A percentile compares a stretch with the other conserved stretches of the same genome.
phyloP scores from a whole-genome alignment of 2,888 invertebrate species.

The Pantelozetes paolii region DNA sequence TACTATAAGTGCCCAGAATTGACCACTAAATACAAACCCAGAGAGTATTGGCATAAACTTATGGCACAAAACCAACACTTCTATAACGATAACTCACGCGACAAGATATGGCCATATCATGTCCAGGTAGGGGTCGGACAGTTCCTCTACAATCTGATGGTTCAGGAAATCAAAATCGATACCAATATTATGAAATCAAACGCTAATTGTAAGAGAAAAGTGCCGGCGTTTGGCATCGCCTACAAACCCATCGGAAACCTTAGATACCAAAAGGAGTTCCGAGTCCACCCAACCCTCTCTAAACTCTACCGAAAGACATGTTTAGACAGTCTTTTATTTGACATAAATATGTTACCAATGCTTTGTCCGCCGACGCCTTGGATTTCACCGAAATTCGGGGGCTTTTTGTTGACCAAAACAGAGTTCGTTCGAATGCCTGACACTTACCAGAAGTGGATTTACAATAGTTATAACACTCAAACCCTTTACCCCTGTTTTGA shows the following conservation, averaged over 20 bases:
- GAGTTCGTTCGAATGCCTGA: constrained; percentile 60
- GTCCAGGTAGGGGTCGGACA: constrained; percentile 62
- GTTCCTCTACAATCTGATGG: constrained; percentile 78
- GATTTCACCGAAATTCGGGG: constrained; percentile 65
- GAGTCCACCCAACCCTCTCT: constrained; percentile 75
- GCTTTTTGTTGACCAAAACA: constrained; percentile 66
- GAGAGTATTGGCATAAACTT: constrained; percentile 46
- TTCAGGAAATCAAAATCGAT: constrained; percentile 78
- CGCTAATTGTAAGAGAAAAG: constrained; percentile 53
- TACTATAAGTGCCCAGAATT: constrained; percentile 43
- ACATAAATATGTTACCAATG: constrained; percentile 67
- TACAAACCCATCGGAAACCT: constrained; percentile 36
- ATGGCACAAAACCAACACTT: constrained; percentile 32
- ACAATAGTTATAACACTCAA: constrained; percentile 57
- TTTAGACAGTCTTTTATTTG: constrained; percentile 66
- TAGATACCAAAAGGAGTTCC: constrained; percentile 54
- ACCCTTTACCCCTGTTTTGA: constrained; percentile 78
- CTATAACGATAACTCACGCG: constrained; percentile 31
- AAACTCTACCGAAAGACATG: constrained; percentile 66
- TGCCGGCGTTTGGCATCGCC: constrained; percentile 42
- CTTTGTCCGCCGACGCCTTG: constrained; percentile 81
- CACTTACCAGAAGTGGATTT: constrained; percentile 63
- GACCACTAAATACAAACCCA: constrained; percentile 42
- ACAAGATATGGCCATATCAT: constrained; percentile 44
- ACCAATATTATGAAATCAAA: constrained; percentile 64